Percentiles rank a stretch among this genome's conserved stretches.
These are phyloP conservation scores for Acromyrmex charruanus DNA, from an alignment of 1,140 invertebrate species.

Conservation along the genomic window DNA sequence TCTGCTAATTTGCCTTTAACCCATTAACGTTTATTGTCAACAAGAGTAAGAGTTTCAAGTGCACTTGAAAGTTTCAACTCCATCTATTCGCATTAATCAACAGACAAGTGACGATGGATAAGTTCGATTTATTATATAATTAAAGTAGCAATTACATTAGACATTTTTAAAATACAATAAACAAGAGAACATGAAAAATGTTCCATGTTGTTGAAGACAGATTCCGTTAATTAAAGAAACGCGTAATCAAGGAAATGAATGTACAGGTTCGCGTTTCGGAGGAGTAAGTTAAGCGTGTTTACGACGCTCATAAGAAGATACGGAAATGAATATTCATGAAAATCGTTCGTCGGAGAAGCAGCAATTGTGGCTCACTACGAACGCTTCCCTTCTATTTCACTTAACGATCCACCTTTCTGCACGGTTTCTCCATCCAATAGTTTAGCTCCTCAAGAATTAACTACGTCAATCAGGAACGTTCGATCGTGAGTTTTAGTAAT, in stretches of 20 bases:
- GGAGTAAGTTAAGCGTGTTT: constrained; percentile 49
- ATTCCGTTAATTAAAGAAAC: constrained; percentile 32
- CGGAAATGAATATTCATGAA: constrained; percentile 71
- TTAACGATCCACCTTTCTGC: constrained; percentile 64
- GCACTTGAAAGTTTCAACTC: constrained; percentile 13
- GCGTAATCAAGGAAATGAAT: neutral
- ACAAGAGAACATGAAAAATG: neutral
- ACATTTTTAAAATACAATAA: neutral
- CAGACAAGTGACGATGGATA: neutral
- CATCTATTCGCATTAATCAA: constrained; percentile 30
- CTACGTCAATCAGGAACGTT: constrained; percentile 43
- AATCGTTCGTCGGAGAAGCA: constrained; percentile 51
- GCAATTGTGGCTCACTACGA: constrained; percentile 57
- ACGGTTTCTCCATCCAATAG: constrained; percentile 40
- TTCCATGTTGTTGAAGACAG: neutral
- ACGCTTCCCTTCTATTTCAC: constrained; percentile 67
- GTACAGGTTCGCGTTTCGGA: constrained; percentile 37
- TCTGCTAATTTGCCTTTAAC: constrained; percentile 20
- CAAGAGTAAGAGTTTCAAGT: constrained; percentile 14
- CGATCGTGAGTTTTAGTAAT: constrained; percentile 3
- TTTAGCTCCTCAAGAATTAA: constrained; percentile 51
- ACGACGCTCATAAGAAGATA: constrained; percentile 55
- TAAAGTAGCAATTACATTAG: neutral
- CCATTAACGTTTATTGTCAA: constrained; percentile 18
- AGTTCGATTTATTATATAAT: constrained; percentile 5